phyloP scores from a whole-genome alignment of 2,797 vertebrate species.

The Babyrousa celebensis region DNA sequence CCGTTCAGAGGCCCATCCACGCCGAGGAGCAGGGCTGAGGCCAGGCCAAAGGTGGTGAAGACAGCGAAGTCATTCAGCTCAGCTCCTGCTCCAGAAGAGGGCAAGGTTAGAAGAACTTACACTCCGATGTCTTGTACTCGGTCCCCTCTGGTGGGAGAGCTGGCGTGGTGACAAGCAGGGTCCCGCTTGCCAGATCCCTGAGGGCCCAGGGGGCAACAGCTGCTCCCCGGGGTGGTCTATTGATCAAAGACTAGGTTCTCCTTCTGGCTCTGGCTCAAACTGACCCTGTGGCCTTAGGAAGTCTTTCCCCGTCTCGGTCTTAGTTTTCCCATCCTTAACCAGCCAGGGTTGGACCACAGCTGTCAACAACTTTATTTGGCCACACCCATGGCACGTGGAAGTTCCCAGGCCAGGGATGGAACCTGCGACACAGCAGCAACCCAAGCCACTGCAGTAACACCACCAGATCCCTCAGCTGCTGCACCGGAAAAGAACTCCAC shows the following conservation, averaged over 20 bases:
- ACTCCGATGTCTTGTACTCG: background rate
- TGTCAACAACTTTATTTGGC: background rate
- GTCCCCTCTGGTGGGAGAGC: background rate
- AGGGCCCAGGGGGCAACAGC: background rate
- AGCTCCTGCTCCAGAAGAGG: conserved; percentile 91
- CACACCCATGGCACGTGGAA: too few relatives aligned
- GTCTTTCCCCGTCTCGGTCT: background rate
- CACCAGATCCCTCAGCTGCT: too few relatives aligned
- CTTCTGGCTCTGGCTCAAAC: background rate
- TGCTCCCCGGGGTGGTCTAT: background rate
- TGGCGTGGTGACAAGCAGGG: background rate
- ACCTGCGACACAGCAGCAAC: too few relatives aligned
- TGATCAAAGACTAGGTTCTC: background rate
- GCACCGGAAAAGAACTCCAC: background rate
- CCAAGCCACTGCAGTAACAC: too few relatives aligned
- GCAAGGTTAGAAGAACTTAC: background rate
- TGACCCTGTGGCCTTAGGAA: background rate
- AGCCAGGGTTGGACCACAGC: background rate
- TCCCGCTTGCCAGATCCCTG: background rate
- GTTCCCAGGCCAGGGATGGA: too few relatives aligned
- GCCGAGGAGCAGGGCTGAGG: conserved; percentile 95
- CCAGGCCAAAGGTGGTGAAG: conserved; percentile 97
- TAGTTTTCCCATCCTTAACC: background rate
- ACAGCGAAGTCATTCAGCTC: conserved; percentile 97
- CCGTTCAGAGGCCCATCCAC: conserved; percentile 92